Evolutionary conservation across 2,888 invertebrate genomes (phyloP).

Genomic region (Micropterix aruncella): DNA sequence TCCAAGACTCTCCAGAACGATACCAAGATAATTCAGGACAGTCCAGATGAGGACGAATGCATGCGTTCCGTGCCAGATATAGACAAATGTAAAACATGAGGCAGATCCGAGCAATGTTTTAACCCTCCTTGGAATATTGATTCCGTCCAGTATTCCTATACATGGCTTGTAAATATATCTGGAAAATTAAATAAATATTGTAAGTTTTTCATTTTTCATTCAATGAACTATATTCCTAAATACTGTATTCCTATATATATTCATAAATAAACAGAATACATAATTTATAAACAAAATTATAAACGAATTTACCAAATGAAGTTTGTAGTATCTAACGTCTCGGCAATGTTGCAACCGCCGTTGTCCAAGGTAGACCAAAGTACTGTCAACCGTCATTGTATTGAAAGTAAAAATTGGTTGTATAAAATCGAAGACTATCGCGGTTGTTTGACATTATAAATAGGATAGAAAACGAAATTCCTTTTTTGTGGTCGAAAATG

Average conservation of each 20-base stretch:
- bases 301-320: too few relatives aligned
- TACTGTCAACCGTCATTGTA: too few relatives aligned
- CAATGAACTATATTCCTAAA: conserved; percentile 6
- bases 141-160: conserved; percentile 21
- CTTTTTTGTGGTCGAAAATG: too few relatives aligned
- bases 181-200: conserved; percentile 20
- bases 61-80: conserved; percentile 80
- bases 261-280: too few relatives aligned
- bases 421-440: too few relatives aligned
- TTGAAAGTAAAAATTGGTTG: too few relatives aligned
- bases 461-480: too few relatives aligned
- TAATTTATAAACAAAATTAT: too few relatives aligned
- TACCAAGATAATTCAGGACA: conserved; percentile 69
- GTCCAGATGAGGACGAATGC: conserved; percentile 73
- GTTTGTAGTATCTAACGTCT: too few relatives aligned
- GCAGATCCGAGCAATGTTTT: conserved; percentile 59
- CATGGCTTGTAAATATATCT: conserved; percentile 75
- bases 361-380: too few relatives aligned
- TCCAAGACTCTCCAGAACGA: conserved; percentile 55
- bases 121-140: conserved; percentile 23
- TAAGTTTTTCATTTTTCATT: conserved; percentile 1
- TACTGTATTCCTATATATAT: background rate
- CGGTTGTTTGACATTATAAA: too few relatives aligned
- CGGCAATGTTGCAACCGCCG: too few relatives aligned
- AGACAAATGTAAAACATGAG: conserved; percentile 69